Conservation (phyloP, 2,113 vertebrate genomes). For the Nothoprocta perdicaria region DNA sequence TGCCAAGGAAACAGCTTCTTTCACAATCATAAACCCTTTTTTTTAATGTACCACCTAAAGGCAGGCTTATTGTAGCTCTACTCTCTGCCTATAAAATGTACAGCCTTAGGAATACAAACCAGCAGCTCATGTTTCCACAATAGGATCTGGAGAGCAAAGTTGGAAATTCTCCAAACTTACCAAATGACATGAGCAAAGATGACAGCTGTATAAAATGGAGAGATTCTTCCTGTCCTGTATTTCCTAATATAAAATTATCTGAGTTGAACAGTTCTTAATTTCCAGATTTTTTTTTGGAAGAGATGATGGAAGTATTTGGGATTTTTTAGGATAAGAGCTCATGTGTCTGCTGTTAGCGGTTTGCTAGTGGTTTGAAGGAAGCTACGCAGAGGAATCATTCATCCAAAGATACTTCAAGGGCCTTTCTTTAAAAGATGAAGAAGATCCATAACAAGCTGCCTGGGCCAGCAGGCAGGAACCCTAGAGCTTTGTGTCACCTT, state of each 20-base stretch:
- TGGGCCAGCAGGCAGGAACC: not conserved
- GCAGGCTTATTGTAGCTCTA: not conserved
- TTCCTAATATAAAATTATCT: not conserved
- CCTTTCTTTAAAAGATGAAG: not conserved
- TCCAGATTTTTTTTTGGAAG: not conserved
- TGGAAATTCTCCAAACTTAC: not conserved
- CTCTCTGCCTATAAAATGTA: not conserved
- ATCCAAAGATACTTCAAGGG: not conserved
- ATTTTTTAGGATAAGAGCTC: not conserved
- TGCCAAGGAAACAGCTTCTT: not conserved
- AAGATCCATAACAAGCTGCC: accelerated
- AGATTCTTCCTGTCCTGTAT: no score
- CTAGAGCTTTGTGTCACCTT: not conserved
- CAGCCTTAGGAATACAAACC: not conserved
- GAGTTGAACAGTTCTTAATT: not conserved
- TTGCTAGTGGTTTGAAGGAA: not conserved
- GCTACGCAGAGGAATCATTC: not conserved
- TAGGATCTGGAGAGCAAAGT: not conserved
- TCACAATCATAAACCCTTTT: not conserved
- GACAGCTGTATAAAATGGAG: not conserved
- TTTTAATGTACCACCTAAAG: not conserved
- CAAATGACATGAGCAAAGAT: not conserved
- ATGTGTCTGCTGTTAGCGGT: not conserved
- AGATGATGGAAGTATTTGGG: not conserved
- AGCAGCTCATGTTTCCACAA: not conserved